phyloP scores from a whole-genome alignment of 2,888 invertebrate species.

The Ichneumoninae sp. region DNA sequence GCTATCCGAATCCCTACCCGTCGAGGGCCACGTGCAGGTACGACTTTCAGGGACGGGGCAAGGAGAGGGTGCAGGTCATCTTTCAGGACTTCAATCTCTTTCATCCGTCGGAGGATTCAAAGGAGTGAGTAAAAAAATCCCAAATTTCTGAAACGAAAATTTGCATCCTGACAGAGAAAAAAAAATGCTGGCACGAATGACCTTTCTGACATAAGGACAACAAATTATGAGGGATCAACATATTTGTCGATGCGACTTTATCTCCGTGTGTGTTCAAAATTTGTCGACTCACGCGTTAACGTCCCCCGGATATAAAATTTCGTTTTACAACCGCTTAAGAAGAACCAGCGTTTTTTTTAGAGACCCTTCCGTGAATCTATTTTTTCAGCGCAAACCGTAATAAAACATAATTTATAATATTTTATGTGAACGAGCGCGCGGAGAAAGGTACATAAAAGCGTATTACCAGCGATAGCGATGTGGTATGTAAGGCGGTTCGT shows the following conservation, averaged over 20 bases:
- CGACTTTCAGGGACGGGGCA: constrained; percentile 94
- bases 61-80: constrained; percentile 93
- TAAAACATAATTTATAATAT: constrained; percentile 12
- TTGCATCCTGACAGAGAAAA: not conserved
- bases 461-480: not conserved
- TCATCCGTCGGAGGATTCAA: constrained; percentile 87
- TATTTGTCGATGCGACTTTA: too few species aligned
- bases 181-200: too few species aligned
- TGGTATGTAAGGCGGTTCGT: not conserved
- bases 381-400: not conserved
- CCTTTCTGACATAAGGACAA: too few species aligned
- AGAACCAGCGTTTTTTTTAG: not conserved
- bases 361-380: not conserved
- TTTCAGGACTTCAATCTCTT: constrained; percentile 94
- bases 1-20: constrained; percentile 93
- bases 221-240: too few species aligned
- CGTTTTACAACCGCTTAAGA: too few species aligned
- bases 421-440: not conserved
- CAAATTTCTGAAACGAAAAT: not conserved
- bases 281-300: too few species aligned
- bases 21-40: constrained; percentile 93
- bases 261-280: too few species aligned
- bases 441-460: constrained; percentile 17
- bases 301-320: too few species aligned
- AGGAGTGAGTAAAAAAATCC: constrained; percentile 86